Percentiles rank a stretch among this genome's conserved stretches.
phyloP scores from a whole-genome alignment of 1,140 invertebrate species.

The Onthophagus taurus region DNA sequence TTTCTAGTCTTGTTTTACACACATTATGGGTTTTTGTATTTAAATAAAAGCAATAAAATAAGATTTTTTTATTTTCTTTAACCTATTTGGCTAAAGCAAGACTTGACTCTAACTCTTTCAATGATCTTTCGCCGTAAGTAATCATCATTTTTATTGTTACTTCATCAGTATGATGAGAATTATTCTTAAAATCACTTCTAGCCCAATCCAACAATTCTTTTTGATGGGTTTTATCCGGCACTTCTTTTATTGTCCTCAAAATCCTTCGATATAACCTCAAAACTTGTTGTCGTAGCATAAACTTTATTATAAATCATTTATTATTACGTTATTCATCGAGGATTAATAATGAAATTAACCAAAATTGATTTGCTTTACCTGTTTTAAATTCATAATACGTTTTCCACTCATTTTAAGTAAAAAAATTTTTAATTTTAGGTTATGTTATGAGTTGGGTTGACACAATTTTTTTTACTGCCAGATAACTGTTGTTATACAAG shows the following conservation, averaged over 20 bases:
- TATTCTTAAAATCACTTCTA: conserved; percentile 56
- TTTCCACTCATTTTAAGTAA: too few relatives aligned
- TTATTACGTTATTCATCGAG: too few relatives aligned
- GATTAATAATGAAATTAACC: too few relatives aligned
- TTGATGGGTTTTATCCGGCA: conserved; percentile 52
- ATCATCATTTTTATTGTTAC: conserved; percentile 59
- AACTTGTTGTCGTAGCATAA: conserved; percentile 64
- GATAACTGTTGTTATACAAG: too few relatives aligned
- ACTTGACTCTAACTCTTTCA: conserved; percentile 56
- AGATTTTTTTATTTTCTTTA: conserved; percentile 14
- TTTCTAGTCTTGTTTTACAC: conserved; percentile 20
- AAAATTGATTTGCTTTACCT: too few relatives aligned
- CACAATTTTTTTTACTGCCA: too few relatives aligned
- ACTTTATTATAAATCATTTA: too few relatives aligned
- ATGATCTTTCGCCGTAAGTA: conserved; percentile 55
- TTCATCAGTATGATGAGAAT: conserved; percentile 58
- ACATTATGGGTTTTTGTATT: conserved; percentile 11
- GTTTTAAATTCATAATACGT: too few relatives aligned
- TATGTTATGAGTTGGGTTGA: too few relatives aligned
- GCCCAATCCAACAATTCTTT: conserved; percentile 60
- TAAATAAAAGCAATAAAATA: conserved; percentile 8
- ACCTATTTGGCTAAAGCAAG: conserved; percentile 41
- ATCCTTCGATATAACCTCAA: conserved; percentile 65
- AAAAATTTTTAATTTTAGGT: too few relatives aligned
- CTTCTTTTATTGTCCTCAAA: conserved; percentile 52